These are phyloP conservation scores for Lithobius niger DNA, from an alignment of 1,140 invertebrate genomes.

Conservation along the genomic window DNA sequence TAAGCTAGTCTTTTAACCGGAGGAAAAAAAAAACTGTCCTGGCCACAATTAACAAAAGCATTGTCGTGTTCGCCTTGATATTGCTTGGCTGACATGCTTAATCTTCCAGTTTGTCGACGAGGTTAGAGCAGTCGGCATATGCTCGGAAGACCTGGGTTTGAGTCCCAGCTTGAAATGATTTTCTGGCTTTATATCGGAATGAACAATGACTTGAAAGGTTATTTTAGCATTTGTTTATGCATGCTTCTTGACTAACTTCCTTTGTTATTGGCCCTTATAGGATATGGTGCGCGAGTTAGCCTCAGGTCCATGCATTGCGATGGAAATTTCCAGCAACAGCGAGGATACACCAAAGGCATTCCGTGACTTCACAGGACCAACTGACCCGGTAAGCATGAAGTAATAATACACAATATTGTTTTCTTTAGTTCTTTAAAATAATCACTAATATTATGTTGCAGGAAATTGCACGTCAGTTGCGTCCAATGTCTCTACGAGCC, in stretches of 20 bases:
- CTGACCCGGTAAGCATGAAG: slow-evolving; percentile 61
- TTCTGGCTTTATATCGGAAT: slow-evolving; percentile 6
- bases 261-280: slow-evolving; percentile 34
- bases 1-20: too few species aligned
- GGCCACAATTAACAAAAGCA: too few species aligned
- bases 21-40: too few species aligned
- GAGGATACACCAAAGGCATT: slow-evolving; percentile 52
- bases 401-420: not conserved
- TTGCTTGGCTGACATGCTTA: too few species aligned
- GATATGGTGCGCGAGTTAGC: slow-evolving; percentile 66
- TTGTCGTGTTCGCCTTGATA: too few species aligned
- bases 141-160: too few species aligned
- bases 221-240: not conserved
- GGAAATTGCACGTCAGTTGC: slow-evolving; percentile 69
- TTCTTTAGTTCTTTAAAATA: slow-evolving; percentile 2
- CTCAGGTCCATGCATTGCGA: slow-evolving; percentile 66
- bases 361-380: slow-evolving; percentile 68
- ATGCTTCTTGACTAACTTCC: not conserved
- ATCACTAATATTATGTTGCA: slow-evolving; percentile 28
- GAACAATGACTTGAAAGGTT: too few species aligned
- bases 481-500: slow-evolving; percentile 68
- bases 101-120: too few species aligned
- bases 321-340: slow-evolving; percentile 59
- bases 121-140: too few species aligned
- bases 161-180: too few species aligned